These are phyloP conservation scores for Selenia dentaria DNA, from an alignment of 2,888 invertebrate genomes.

Conservation along the genomic window DNA sequence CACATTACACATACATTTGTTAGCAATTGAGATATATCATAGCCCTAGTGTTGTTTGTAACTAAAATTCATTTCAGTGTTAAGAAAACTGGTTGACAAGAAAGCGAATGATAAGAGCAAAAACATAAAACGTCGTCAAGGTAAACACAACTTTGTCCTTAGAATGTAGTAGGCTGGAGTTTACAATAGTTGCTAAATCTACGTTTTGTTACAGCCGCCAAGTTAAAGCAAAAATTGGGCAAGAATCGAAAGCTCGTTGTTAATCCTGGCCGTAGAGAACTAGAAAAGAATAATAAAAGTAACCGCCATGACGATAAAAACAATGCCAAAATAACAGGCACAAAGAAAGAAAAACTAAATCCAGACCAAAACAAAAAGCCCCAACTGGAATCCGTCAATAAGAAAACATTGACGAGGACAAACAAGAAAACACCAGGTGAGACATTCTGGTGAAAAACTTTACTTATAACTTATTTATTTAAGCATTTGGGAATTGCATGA, in stretches of 20 bases:
- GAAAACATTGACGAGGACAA: neutral
- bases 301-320: neutral
- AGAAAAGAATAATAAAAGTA: conserved; percentile 2
- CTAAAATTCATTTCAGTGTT: conserved; percentile 24
- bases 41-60: no score
- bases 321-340: neutral
- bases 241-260: conserved; percentile 18
- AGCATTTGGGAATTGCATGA: no score
- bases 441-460: no score
- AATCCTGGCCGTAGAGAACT: conserved; percentile 17
- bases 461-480: no score
- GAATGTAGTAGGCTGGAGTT: no score
- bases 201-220: conserved; percentile 1
- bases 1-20: no score
- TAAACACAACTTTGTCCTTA: no score
- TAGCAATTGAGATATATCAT: no score
- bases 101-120: neutral
- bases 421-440: neutral
- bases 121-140: conserved; percentile 9
- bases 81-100: conserved; percentile 18
- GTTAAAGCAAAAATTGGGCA: conserved; percentile 14
- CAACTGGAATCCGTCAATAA: neutral
- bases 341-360: neutral
- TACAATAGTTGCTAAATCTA: no score
- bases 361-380: neutral